Evolutionary conservation across 2,113 vertebrate genomes (phyloP), one percentile per base, ranked within the genome.

Genomic region (Chionodraco myersi): DNA sequence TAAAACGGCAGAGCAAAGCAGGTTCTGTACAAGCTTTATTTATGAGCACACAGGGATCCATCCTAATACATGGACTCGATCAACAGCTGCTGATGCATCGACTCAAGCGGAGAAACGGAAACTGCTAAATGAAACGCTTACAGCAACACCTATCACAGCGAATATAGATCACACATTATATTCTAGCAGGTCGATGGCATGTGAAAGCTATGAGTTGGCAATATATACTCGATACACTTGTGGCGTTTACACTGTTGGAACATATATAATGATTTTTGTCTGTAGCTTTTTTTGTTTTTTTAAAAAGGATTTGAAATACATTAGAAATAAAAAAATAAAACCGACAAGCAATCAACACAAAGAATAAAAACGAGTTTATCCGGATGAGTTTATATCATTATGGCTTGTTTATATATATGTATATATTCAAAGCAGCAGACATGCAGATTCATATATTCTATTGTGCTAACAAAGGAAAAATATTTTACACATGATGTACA

Each of bases 1-100:
- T 4, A 26, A 74, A 65, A 48, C 1, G 4, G 0, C 15, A 64
- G 10, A 1, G 21, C 30, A 53, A 60, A 30, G 14, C 44, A 66
- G 52, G 72, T 62, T 77, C 51, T 67, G 72, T 47, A 48, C 44
- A 79, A 15, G 13, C 26, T 90, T 92, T 90, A 89, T 89, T 86
- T 44, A 13, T 65, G 72, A 79, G 23, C 80, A 74, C 13, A 80
- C 73, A 72, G 53, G 21, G 23, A 67, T 73, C 12, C 49, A 62
- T 34, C 5, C 47, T 41, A 34, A 71, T 30, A 88, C 74, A 78
- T 2, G 58, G 36, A 75, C 15, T 49, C 64, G 34, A 77, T 74
- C 26, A n/a, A 67, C 16, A 61, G 45, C 41, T 65, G 58, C 23
- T 6, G 49, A 58, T 23, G 58, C 60, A 80, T 75, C 54, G 51